These are phyloP conservation scores for Orussus abietinus DNA, from an alignment of 1,140 invertebrate species.

Conservation along the genomic window DNA sequence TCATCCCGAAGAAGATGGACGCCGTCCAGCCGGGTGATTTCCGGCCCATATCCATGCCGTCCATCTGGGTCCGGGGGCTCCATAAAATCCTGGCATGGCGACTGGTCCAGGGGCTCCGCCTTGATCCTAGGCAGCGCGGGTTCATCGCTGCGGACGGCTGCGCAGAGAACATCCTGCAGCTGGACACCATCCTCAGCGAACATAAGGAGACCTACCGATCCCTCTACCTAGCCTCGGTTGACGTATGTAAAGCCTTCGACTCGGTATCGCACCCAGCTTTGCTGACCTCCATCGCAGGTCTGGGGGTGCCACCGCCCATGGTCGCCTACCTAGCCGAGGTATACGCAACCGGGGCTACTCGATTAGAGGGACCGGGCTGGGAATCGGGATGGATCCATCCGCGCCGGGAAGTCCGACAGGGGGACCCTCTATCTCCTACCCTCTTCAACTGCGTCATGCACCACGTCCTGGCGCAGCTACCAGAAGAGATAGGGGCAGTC, in stretches of 20 bases:
- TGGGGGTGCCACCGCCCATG: constrained; percentile 2
- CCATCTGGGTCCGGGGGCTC: constrained; percentile 27
- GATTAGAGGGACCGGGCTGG: background rate
- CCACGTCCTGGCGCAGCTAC: constrained; percentile 15
- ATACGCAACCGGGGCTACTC: background rate
- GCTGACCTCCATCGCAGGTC: constrained; percentile 10
- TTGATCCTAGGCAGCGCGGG: constrained; percentile 9
- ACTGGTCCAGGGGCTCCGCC: background rate
- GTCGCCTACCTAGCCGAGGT: background rate
- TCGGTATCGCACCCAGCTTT: constrained; percentile 24
- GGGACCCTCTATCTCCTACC: constrained; percentile 28
- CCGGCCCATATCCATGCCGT: constrained; percentile 34
- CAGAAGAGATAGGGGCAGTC: constrained; percentile 22
- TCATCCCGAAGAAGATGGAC: constrained; percentile 28
- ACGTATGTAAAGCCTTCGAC: constrained; percentile 43
- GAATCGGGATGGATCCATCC: background rate
- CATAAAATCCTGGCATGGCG: constrained; percentile 31
- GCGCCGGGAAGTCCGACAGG: constrained; percentile 24
- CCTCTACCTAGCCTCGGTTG: constrained; percentile 12
- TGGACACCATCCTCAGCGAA: constrained; percentile 14
- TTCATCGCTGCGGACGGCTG: constrained; percentile 20
- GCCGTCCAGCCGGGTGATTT: constrained; percentile 24
- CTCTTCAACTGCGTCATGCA: constrained; percentile 25
- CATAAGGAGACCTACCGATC: constrained; percentile 5
- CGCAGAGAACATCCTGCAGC: constrained; percentile 18